Base-by-base conservation (phyloP, 2,797 vertebrate species). In the Gallirallus australis region DNA sequence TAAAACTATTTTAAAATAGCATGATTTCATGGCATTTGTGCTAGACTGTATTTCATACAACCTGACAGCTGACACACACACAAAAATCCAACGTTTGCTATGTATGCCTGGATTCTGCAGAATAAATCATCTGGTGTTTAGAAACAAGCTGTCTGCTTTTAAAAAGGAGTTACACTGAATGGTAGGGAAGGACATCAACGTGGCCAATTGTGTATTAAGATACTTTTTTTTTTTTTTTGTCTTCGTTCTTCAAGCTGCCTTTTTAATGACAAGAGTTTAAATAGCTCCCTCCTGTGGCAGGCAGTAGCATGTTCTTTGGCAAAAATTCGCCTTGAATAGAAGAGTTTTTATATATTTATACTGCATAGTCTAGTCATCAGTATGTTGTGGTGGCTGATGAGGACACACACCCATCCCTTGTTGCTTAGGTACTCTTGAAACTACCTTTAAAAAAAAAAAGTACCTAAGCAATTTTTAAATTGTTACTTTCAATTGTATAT, bases 211-310 rank as follows among this genome's bases (percentile, higher is more conserved):
- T 50, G 31, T 73, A 92, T 77, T 93, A 88, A 87, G 84, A 78
- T 72, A 50, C 39, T 72, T 75, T 15, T 35, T 35, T 35, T 77
- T 64, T 42, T 64, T 89, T 28, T 45, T 45, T 9, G 13, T 35
- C 73, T 94, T 79, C 5, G 28, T 78, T 77, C 64, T 52, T 85
- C 50, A 19, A 27, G 33, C 27, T 4, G 35, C 23, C 4, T 25
- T 64, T 40, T 57, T 59, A 52, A 35, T 39, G 57, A 91, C 53
- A 71, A 39, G 78, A 82, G 79, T 91, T 96, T 95, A 93, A 97
- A 96, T 69, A 71, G 93, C 97, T 96, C 98, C 98, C 97, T 97
- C 98, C 97, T 86, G 97, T 96, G 98, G 97, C 64, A 79, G 40
- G 71, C 81, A 93, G 45, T 47, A 52, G 24, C 15, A 1, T 2